Base-by-base conservation (phyloP, 2,797 vertebrate species). In the Poeciliopsis turneri region DNA sequence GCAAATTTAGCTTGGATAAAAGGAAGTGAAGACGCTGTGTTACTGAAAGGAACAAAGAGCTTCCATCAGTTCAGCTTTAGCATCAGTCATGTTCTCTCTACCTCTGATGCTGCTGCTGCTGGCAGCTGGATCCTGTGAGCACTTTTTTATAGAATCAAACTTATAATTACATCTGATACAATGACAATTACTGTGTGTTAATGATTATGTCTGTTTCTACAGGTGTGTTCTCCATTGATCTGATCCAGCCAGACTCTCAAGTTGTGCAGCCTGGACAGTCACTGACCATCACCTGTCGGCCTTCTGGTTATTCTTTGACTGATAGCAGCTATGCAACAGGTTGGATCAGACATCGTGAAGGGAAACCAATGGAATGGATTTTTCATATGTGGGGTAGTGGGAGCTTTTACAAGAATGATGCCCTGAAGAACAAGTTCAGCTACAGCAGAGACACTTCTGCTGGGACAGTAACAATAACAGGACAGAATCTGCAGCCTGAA, bases 391-490 rank as follows among this genome's bases (percentile, higher is more conserved):
- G 59, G 59, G 59, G 59, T 61, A 0, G 28, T 33, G 57, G 57
- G 28, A 18, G 0, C 28, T 61, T 61, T 23, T 23, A 23, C 13
- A 33, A 61, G 28, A 61, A 61, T 33, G 5, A 61, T 0, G 57
- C 57, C 16, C 28, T 36, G 36, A 36, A 33, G 16, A 61, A 61
- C 59, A 61, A 61, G 30, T 61, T 61, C 59, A 61, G 30, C 59
- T 61, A 33, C 30, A 61, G 59, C 15, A 61, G 6, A 61, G 30
- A 61, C 30, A 8, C 59, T 8, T 61, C 30, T 33, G 59, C 59
- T 61, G 59, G 59, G 33, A 61, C 59, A 61, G 30, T 9, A 61
- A 61, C 59, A 61, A 61, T 61, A 33, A 61, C 59, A 61, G 59
- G 28, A 61, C 59, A 61, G 59, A 33, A 57, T 57, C 3, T 57